Evolutionary conservation across 2,888 invertebrate genomes (phyloP).

Genomic region (Linyphia triangularis): DNA sequence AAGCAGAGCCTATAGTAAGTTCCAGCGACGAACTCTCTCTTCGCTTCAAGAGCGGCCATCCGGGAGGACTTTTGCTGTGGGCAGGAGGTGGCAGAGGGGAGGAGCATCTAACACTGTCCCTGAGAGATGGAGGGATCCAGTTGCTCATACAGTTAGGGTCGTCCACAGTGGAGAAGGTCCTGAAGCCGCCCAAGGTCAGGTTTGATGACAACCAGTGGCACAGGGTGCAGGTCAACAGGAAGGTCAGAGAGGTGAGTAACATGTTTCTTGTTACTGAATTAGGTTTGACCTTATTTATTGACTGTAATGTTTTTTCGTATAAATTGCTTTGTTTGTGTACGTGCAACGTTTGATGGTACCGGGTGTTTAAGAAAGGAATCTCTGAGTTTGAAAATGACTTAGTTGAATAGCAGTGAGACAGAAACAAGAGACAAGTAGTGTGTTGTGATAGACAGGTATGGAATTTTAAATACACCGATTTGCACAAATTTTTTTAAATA

Average conservation of each 20-base stretch:
- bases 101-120: slow-evolving; percentile 91
- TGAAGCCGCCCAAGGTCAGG: slow-evolving; percentile 91
- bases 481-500: too few species aligned
- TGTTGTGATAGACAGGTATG: too few species aligned
- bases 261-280: not conserved
- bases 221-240: slow-evolving; percentile 91
- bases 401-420: too few species aligned
- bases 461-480: too few species aligned
- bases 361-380: not conserved
- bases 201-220: slow-evolving; percentile 99
- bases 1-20: slow-evolving; percentile 91
- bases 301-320: not conserved
- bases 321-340: not conserved
- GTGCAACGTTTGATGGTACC: not conserved
- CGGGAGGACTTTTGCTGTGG: slow-evolving; percentile 94
- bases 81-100: slow-evolving; percentile 88
- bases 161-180: slow-evolving; percentile 81
- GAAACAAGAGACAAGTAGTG: too few species aligned
- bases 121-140: slow-evolving; percentile 92
- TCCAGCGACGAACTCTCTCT: slow-evolving; percentile 93
- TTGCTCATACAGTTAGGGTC: slow-evolving; percentile 91
- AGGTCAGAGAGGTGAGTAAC: slow-evolving; percentile 90
- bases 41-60: slow-evolving; percentile 94
- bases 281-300: not conserved
- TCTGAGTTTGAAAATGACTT: too few species aligned